Base-by-base conservation (phyloP, 2,797 vertebrate genomes). In the Anguilla pacifica region DNA sequence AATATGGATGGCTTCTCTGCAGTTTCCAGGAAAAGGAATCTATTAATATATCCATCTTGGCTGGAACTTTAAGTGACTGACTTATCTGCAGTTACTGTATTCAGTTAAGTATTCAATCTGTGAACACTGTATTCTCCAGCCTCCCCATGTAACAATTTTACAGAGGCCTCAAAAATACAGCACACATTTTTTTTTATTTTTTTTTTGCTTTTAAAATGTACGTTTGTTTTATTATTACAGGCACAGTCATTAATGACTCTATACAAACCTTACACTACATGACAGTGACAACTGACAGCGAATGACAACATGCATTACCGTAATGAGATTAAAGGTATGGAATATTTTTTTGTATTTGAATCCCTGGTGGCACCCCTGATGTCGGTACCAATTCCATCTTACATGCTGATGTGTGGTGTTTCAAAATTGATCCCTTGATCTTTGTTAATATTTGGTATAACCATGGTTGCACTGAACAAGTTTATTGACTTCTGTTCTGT, bases 31-130 rank as follows among this genome's bases (percentile, higher is more conserved):
- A 39, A 46, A 39, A 74, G 31, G 13, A 77, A 77, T 39, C 74
- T 77, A 77, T 77, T 77, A 77, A 77, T 77, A 77, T 11, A 77
- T 77, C 11, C 43, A 77, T 72, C 28, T 67, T 25, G 61, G 25
- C 25, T 35, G 70, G n/a, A 6, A 31, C 70, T 72, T n/a, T 72
- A 77, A 77, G 74, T 43, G 74, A 43, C 74, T 77, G 74, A 77
- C 3, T 39, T 77, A 39, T 43, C 17, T 77, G 28, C 74, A 39
- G 74, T n/a, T 43, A 46, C 43, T 46, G 43, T 46, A n/a, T n/a
- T n/a, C n/a, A n/a, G n/a, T n/a, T n/a, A 77, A 77, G 39, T 25
- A 25, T 10, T 82, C 2, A 82, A 51, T 25, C 43, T 82, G 79
- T 25, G 22, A 22, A 51, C 19, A 82, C 46, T 25, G 22, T 6